phyloP scores from a whole-genome alignment of 2,113 vertebrate genomes.

The Poeciliopsis turrubarensis region DNA sequence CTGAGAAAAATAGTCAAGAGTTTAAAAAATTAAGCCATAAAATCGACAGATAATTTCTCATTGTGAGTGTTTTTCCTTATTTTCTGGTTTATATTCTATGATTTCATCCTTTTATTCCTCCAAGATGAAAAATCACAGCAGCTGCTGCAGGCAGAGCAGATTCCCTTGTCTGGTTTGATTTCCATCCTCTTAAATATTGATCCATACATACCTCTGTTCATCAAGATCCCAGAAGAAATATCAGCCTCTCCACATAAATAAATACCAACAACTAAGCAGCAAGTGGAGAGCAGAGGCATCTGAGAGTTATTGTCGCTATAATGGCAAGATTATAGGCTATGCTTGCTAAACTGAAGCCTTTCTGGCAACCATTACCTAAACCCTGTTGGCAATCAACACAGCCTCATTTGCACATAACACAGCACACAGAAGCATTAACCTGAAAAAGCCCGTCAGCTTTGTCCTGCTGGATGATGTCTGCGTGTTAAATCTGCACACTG shows the following conservation, averaged over 20 bases:
- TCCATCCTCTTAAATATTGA: slow-evolving; percentile 20
- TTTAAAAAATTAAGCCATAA: background rate
- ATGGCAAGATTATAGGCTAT: slow-evolving; percentile 39
- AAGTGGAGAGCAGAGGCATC: slow-evolving; percentile 7
- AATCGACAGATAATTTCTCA: background rate
- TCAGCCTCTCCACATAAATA: slow-evolving; percentile 14
- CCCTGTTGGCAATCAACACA: slow-evolving; percentile 35
- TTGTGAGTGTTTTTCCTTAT: slow-evolving; percentile 1
- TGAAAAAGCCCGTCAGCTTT: slow-evolving; percentile 55
- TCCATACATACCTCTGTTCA: slow-evolving; percentile 11
- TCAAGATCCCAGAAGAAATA: slow-evolving; percentile 12
- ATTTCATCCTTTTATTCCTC: slow-evolving; percentile 13
- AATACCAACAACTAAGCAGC: slow-evolving; percentile 3
- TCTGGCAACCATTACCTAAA: slow-evolving; percentile 55
- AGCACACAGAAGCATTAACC: slow-evolving; percentile 53
- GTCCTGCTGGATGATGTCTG: slow-evolving; percentile 39
- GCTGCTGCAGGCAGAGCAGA: background rate
- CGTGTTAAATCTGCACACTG: slow-evolving; percentile 52
- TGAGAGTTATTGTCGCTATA: slow-evolving; percentile 25
- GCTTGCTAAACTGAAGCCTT: slow-evolving; percentile 26
- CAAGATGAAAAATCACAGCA: background rate
- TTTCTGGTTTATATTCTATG: background rate
- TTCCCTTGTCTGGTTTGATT: background rate
- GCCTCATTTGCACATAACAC: slow-evolving; percentile 56
- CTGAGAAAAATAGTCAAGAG: background rate